phyloP scores from a whole-genome alignment of 35 echinoderm and acorn worm species.

The Stichopus chloronotus region DNA sequence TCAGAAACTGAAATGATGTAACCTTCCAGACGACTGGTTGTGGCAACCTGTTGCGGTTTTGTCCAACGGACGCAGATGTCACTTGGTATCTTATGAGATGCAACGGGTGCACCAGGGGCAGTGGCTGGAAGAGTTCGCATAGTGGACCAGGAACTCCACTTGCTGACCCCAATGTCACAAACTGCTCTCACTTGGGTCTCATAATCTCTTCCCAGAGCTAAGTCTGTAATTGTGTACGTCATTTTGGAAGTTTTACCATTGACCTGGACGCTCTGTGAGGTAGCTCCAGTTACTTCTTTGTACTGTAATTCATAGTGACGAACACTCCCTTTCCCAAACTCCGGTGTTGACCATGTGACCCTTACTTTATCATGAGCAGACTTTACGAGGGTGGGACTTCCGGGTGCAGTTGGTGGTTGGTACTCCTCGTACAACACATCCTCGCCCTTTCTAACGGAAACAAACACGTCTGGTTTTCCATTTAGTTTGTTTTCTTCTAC shows the following conservation, averaged over 20 bases:
- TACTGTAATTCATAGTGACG: background rate
- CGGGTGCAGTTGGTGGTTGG: slow-evolving; percentile 8
- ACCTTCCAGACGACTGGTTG: background rate
- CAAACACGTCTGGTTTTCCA: slow-evolving; percentile 41
- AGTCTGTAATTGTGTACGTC: background rate
- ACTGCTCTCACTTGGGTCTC: slow-evolving; percentile 21
- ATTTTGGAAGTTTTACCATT: background rate
- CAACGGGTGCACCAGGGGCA: slow-evolving; percentile 11
- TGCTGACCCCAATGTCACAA: slow-evolving; percentile 26
- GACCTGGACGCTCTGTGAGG: background rate
- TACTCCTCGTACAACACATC: background rate
- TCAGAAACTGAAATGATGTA: slow-evolving; percentile 2
- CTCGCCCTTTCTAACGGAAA: background rate
- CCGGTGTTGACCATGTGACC: slow-evolving; percentile 8
- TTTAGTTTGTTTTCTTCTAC: background rate
- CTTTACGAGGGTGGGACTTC: background rate
- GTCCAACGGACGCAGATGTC: slow-evolving; percentile 5
- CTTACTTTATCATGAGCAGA: background rate
- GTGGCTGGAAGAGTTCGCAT: slow-evolving; percentile 14
- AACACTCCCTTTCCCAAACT: background rate
- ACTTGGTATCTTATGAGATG: slow-evolving; percentile 7
- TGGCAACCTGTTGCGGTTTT: background rate
- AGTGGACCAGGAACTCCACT: background rate
- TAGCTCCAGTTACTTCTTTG: slow-evolving; percentile 14
- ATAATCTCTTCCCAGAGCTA: slow-evolving; percentile 6